A percentile compares a stretch with the other conserved stretches of the same genome.
Evolutionary conservation across 2,113 vertebrate genomes (phyloP).

Genomic region (Zingel zingel): DNA sequence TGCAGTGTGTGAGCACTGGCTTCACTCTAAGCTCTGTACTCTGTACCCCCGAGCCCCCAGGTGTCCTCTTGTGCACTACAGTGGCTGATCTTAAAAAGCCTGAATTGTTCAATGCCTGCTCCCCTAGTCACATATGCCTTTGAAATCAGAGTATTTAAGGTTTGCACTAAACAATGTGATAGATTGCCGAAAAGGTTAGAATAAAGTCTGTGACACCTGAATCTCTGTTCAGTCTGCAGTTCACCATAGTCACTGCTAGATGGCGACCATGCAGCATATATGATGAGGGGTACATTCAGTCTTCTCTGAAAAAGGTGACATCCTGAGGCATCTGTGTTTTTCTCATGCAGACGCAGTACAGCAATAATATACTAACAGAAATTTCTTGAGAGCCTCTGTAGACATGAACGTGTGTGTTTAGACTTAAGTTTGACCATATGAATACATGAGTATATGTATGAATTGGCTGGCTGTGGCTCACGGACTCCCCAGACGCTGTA

Average conservation of each 20-base stretch:
- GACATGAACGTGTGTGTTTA: neutral
- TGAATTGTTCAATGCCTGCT: neutral
- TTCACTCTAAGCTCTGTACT: neutral
- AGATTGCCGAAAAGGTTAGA: neutral
- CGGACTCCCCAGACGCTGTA: no score
- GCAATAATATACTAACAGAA: slow-evolving; percentile 23
- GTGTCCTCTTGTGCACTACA: neutral
- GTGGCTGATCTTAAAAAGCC: slow-evolving; percentile 14
- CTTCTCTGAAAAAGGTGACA: neutral
- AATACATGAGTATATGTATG: neutral
- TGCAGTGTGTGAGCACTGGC: neutral
- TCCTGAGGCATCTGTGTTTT: slow-evolving; percentile 5
- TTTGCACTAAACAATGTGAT: neutral
- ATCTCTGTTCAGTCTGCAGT: slow-evolving; percentile 29
- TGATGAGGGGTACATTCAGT: neutral
- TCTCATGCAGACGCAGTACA: neutral
- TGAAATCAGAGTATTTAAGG: neutral
- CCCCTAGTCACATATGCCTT: neutral
- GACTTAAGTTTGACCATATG: neutral
- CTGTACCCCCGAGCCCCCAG: neutral
- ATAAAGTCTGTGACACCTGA: neutral
- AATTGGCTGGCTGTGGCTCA: neutral
- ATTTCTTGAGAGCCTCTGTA: slow-evolving; percentile 2
- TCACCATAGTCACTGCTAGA: slow-evolving; percentile 39
- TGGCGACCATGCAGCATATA: slow-evolving; percentile 41